Percentiles rank a stretch among this genome's conserved stretches.
These are phyloP conservation scores for Isaurus tuberculatus DNA, from an alignment of 92 coral and sea anemone species.

Conservation along the genomic window DNA sequence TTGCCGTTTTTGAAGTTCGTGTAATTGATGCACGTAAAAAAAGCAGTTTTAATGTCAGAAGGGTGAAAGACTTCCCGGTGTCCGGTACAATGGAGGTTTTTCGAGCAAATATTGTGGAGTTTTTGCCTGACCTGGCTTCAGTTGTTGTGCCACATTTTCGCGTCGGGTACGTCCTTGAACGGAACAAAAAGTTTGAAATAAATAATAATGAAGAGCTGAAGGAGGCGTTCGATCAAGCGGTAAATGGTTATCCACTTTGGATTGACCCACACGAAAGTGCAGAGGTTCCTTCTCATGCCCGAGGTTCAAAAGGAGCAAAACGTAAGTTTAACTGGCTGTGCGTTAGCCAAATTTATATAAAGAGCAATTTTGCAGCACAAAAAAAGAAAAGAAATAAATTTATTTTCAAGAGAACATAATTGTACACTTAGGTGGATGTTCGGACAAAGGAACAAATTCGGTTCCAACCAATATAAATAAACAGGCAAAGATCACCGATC, in stretches of 20 bases:
- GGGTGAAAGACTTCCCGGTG: conserved; percentile 12
- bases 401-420: not conserved
- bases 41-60: conserved; percentile 9
- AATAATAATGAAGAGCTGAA: conserved; percentile 21
- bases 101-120: conserved; percentile 4
- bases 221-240: conserved; percentile 16
- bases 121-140: not conserved
- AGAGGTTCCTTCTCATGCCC: conserved; percentile 20
- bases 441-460: not conserved
- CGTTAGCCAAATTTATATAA: not conserved
- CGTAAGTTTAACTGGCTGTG: conserved; percentile 26
- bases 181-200: conserved; percentile 14
- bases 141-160: conserved; percentile 12
- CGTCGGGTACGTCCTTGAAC: conserved; percentile 25
- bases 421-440: conserved; percentile 3
- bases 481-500: conserved; percentile 12
- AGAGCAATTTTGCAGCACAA: conserved; percentile 14
- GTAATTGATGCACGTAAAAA: conserved; percentile 9
- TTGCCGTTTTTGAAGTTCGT: conserved; percentile 3
- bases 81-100: conserved; percentile 1
- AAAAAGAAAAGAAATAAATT: not conserved
- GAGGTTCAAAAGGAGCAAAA: conserved; percentile 23
- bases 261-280: conserved; percentile 34
- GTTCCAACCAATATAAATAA: not conserved
- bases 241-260: conserved; percentile 27